phyloP scores from a whole-genome alignment of 2,113 vertebrate genomes.

The Corythoichthys haematopterus region DNA sequence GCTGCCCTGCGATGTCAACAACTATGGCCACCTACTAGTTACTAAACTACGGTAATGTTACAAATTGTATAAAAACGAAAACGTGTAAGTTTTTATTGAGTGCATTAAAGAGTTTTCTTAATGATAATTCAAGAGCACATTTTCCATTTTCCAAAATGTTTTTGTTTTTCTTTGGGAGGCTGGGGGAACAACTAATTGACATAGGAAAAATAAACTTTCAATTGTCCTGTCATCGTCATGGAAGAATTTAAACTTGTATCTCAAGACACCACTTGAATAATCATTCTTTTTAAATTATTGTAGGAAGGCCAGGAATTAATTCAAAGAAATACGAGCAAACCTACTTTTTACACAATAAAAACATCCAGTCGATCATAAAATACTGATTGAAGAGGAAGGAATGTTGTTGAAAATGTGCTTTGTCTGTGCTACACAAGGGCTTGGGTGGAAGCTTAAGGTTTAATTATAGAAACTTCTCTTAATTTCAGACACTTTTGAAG shows the following conservation, averaged over 20 bases:
- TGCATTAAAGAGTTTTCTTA: no score
- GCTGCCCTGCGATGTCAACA: no score
- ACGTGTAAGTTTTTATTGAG: no score
- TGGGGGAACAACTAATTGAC: background rate
- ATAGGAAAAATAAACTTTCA: background rate
- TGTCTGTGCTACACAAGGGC: background rate
- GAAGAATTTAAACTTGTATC: background rate
- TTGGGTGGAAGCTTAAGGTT: background rate
- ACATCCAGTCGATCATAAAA: slow-evolving; percentile 4
- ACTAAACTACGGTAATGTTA: no score
- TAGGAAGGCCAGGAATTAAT: background rate
- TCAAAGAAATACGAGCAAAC: background rate
- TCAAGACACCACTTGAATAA: background rate
- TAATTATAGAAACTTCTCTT: background rate
- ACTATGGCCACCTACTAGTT: no score
- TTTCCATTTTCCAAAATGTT: background rate
- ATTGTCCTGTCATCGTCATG: background rate
- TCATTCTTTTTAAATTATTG: background rate
- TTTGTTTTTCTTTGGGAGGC: background rate
- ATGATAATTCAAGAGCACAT: no score
- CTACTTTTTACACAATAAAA: background rate
- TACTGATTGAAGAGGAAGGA: background rate
- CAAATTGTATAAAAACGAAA: no score
- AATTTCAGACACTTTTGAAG: background rate
- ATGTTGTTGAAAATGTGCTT: slow-evolving; percentile 1